phyloP scores from a whole-genome alignment of 1,140 invertebrate species.

The Steinernema khuongi region DNA sequence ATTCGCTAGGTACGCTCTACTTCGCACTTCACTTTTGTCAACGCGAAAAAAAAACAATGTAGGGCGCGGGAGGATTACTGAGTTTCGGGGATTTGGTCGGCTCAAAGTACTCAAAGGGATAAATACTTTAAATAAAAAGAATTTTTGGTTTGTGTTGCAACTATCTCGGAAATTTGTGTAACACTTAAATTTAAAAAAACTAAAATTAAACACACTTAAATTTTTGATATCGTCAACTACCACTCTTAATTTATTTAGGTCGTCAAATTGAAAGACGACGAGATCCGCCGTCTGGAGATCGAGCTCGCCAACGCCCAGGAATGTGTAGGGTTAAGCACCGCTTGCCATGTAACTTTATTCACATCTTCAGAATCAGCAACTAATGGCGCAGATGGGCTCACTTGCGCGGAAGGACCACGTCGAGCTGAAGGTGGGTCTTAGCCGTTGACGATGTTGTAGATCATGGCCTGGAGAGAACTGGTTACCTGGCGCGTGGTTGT shows the following conservation, averaged over 20 bases:
- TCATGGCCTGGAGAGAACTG: slow-evolving; percentile 41
- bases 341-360: neutral
- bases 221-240: too few relatives aligned
- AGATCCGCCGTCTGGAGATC: slow-evolving; percentile 30
- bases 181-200: too few relatives aligned
- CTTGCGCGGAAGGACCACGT: slow-evolving; percentile 22
- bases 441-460: slow-evolving; percentile 45
- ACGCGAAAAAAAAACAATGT: too few relatives aligned
- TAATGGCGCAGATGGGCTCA: slow-evolving; percentile 32
- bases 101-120: too few relatives aligned
- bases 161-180: too few relatives aligned
- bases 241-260: neutral
- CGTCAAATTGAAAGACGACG: neutral
- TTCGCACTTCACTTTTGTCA: too few relatives aligned
- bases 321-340: slow-evolving; percentile 25
- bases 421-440: slow-evolving; percentile 32
- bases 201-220: too few relatives aligned
- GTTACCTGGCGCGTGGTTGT: neutral
- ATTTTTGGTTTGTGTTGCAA: too few relatives aligned
- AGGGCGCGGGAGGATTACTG: too few relatives aligned
- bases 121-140: too few relatives aligned
- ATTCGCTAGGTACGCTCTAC: too few relatives aligned
- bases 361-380: slow-evolving; percentile 33
- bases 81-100: too few relatives aligned
- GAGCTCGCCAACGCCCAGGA: slow-evolving; percentile 36